Evolutionary conservation across 2,113 vertebrate genomes (phyloP).

Genomic region (Acrocephalus arundinaceus): DNA sequence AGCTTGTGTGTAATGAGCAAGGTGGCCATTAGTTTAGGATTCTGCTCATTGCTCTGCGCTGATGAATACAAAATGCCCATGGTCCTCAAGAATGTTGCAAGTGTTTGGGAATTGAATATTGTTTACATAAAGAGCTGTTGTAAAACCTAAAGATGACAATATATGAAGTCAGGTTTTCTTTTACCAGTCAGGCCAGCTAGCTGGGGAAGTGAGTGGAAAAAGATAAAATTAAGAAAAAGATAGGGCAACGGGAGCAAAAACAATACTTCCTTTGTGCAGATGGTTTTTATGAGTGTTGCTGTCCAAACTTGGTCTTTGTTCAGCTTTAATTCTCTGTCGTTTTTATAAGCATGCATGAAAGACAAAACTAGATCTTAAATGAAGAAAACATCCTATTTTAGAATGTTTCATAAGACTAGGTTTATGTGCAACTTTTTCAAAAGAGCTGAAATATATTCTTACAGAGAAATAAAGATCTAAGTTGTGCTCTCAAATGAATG

Average conservation of each 20-base stretch:
- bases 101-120: not conserved
- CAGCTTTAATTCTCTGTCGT: not conserved
- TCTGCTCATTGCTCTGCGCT: not conserved
- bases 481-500: fast-evolving
- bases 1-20: not conserved
- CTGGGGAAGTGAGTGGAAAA: not conserved
- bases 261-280: not conserved
- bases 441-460: not conserved
- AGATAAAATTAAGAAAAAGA: not conserved
- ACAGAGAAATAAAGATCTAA: not conserved
- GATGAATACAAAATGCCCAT: not conserved
- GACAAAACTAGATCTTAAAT: not conserved
- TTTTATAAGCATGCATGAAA: not conserved
- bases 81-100: not conserved
- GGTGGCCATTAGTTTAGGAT: not conserved
- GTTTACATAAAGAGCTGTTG: not conserved
- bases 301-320: not conserved
- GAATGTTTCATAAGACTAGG: not conserved
- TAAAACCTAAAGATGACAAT: not conserved
- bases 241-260: not conserved
- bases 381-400: not conserved
- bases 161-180: not conserved
- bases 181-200: not conserved
- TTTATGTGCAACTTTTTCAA: not conserved
- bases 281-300: not conserved